phyloP scores from a whole-genome alignment of 2,888 invertebrate species.

The Gerris lacustris region DNA sequence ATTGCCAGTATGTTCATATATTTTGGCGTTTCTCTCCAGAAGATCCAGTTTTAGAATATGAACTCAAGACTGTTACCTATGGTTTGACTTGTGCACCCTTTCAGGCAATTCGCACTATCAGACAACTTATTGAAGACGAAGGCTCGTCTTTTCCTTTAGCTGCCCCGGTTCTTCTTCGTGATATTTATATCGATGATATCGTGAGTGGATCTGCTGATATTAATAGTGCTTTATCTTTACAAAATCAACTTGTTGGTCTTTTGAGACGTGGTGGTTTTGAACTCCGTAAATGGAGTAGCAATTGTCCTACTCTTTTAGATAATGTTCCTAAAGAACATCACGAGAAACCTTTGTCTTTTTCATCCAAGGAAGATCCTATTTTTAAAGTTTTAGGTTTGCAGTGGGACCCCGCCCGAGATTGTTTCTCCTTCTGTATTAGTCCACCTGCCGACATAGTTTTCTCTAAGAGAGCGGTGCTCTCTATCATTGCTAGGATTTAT shows the following conservation, averaged over 20 bases:
- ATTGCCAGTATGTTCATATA: slow-evolving; percentile 27
- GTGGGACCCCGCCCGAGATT: neutral
- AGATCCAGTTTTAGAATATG: slow-evolving; percentile 22
- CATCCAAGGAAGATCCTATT: slow-evolving; percentile 9
- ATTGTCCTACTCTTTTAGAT: neutral
- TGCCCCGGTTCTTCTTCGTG: neutral
- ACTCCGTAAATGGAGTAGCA: slow-evolving; percentile 26
- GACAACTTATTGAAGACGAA: slow-evolving; percentile 27
- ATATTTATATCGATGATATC: neutral
- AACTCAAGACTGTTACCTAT: slow-evolving; percentile 19
- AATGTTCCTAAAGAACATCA: slow-evolving; percentile 1
- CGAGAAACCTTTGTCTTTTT: slow-evolving; percentile 4
- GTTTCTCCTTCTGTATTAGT: neutral
- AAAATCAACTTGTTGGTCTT: slow-evolving; percentile 20
- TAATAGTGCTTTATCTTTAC: neutral
- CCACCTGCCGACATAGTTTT: neutral
- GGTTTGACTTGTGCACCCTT: slow-evolving; percentile 27
- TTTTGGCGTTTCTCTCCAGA: slow-evolving; percentile 20
- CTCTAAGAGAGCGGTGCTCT: neutral
- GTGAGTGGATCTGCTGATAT: neutral
- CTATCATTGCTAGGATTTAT: neutral
- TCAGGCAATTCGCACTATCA: slow-evolving; percentile 21
- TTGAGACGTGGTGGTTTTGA: slow-evolving; percentile 21
- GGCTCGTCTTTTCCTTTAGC: slow-evolving; percentile 21
- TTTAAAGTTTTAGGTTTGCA: slow-evolving; percentile 12